Base-by-base conservation (phyloP, 92 coral and sea anemone species). In the Plumapathes pennacea region DNA sequence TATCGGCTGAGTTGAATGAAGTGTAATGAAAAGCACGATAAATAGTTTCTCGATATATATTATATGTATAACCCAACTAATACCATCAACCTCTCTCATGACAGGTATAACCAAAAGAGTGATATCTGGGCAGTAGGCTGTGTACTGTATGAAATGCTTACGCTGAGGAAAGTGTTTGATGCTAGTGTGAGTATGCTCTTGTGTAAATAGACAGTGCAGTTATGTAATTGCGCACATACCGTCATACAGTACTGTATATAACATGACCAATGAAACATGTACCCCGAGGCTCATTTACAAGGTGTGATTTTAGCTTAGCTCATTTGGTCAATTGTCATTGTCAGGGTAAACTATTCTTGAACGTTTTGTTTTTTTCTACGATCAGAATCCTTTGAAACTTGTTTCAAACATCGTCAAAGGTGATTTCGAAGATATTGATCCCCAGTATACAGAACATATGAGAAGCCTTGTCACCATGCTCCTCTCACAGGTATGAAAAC, bases 111-210 rank as follows among this genome's bases (percentile, higher is more conserved):
- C 49, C 89, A 89, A 27, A 92, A 92, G 45, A 92, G 98, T 64
- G 98, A 92, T 40, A 82, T 92, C 74, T 92, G 98, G 98, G 98
- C 96, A 11, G 60, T 92, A 42, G 98, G 98, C 7, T 92, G 98
- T 60, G 96, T 92, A 13, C 64, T 92, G 40, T 92, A 92, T 54
- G 98, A 92, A 62, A 76, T 92, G 80, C 76, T 92, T 24, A 84
- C 98, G 9, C 51, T 88, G 40, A 92, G 75, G 68, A 80, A 88
- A 66, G 98, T 92, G 39, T 92, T 88, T 77, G 96, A 92, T 55
- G 98, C 98, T 3, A 83, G 96, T 38, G 98, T 92, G 60, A 74
- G 95, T 60, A 11, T 25, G 8, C 4, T 4, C 10, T 10, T 0
- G n/a, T n/a, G n/a, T n/a, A n/a, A n/a, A n/a, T n/a, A n/a, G n/a